phyloP scores from a whole-genome alignment of 2,888 invertebrate species.

The Copidosoma aretas region DNA sequence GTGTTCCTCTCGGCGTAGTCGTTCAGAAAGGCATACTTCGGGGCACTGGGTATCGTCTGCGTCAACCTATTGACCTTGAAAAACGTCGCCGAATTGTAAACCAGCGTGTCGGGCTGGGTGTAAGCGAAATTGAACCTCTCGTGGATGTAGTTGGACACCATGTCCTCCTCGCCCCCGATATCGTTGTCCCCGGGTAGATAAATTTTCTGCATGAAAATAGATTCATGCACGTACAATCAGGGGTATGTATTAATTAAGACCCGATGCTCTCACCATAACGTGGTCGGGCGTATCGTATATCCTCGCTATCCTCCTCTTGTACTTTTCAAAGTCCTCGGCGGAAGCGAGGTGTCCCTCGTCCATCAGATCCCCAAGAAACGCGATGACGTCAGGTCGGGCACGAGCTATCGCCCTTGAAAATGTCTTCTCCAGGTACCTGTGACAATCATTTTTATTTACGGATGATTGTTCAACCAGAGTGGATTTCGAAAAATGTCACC shows the following conservation, averaged over 20 bases:
- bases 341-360: slow-evolving; percentile 90
- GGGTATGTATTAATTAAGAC: no score
- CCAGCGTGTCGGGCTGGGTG: slow-evolving; percentile 70
- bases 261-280: slow-evolving; percentile 55
- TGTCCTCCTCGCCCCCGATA: slow-evolving; percentile 90
- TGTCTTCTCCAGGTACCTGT: slow-evolving; percentile 80
- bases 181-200: slow-evolving; percentile 97
- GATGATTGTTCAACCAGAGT: no score
- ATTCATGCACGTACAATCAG: no score
- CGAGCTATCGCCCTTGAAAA: slow-evolving; percentile 75
- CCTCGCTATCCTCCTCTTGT: slow-evolving; percentile 75
- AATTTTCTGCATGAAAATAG: slow-evolving; percentile 68
- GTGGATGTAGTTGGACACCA: slow-evolving; percentile 75
- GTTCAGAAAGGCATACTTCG: slow-evolving; percentile 60
- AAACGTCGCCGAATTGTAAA: slow-evolving; percentile 70
- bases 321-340: slow-evolving; percentile 74
- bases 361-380: slow-evolving; percentile 92
- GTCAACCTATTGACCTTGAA: slow-evolving; percentile 77
- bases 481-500: slow-evolving; percentile 33
- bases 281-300: slow-evolving; percentile 67
- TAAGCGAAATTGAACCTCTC: slow-evolving; percentile 69
- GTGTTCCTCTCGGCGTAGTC: slow-evolving; percentile 62
- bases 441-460: no score
- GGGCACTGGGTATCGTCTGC: slow-evolving; percentile 67
- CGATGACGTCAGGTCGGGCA: slow-evolving; percentile 81